Evolutionary conservation across 2,113 vertebrate genomes (phyloP).

Genomic region (Ptychochromis oligacanthus): DNA sequence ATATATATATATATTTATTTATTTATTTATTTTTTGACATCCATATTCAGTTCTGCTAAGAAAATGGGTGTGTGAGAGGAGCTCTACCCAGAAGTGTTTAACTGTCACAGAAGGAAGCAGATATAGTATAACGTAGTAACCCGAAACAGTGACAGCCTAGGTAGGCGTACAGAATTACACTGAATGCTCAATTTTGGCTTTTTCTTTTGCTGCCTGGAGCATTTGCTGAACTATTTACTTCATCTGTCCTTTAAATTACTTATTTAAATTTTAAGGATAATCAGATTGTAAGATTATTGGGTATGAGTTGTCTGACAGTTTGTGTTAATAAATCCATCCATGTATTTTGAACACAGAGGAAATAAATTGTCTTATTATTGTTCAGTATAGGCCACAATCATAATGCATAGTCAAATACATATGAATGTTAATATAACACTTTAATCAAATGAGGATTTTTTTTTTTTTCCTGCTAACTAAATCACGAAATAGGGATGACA

Average conservation of each 20-base stretch:
- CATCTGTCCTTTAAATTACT: constrained; percentile 30
- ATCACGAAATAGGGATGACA: background rate
- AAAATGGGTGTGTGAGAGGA: constrained; percentile 31
- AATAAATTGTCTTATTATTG: background rate
- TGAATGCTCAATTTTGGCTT: constrained; percentile 43
- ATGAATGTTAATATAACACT: background rate
- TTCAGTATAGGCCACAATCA: background rate
- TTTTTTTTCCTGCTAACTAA: background rate
- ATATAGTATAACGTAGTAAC: constrained; percentile 34
- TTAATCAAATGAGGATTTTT: background rate
- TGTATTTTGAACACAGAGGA: background rate
- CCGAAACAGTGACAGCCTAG: constrained; percentile 26
- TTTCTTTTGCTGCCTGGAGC: constrained; percentile 37
- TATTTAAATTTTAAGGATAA: constrained; percentile 12
- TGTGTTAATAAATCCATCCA: constrained; percentile 31
- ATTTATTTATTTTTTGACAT: constrained; percentile 15
- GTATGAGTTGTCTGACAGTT: constrained; percentile 31
- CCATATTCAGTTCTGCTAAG: constrained; percentile 18
- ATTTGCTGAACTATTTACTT: constrained; percentile 43
- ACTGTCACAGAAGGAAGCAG: constrained; percentile 30
- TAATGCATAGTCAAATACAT: background rate
- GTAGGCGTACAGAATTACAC: constrained; percentile 39
- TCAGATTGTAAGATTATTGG: constrained; percentile 44
- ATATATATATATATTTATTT: too few relatives aligned
- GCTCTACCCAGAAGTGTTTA: constrained; percentile 37